Conservation (phyloP, 2,113 vertebrate species). For the Oryzias melastigma region DNA sequence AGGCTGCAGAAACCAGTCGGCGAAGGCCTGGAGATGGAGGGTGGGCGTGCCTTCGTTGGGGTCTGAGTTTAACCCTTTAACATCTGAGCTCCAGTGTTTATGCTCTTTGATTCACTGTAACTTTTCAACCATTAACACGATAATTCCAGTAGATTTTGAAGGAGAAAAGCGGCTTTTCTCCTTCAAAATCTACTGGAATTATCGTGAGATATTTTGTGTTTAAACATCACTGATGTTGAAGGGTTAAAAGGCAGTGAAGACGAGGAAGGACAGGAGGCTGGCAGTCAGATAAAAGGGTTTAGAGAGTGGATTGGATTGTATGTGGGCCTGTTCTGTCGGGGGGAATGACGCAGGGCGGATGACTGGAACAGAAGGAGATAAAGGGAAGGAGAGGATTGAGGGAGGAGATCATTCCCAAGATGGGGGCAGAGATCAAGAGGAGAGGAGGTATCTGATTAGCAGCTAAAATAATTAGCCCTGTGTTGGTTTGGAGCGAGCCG, state of each 20-base stretch:
- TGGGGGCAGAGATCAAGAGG: conserved; percentile 35
- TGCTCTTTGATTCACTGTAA: no score
- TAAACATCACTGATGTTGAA: no score
- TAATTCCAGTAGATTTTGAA: no score
- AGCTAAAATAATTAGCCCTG: conserved; percentile 63
- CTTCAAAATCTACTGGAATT: no score
- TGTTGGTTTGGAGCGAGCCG: conserved; percentile 32
- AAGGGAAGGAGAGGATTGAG: conserved; percentile 36
- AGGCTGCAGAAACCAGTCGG: conserved; percentile 52
- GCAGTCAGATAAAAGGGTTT: conserved; percentile 67
- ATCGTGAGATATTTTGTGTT: no score
- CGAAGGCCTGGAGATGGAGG: conserved; percentile 24
- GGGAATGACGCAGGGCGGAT: conserved; percentile 45
- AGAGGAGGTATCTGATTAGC: conserved; percentile 47
- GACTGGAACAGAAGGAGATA: conserved; percentile 49
- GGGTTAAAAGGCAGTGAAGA: conserved; percentile 10
- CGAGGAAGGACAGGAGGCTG: conserved; percentile 51
- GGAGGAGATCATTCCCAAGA: conserved; percentile 49
- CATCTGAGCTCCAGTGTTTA: no score
- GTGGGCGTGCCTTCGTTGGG: conserved; percentile 12
- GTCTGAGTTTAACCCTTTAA: conserved; percentile 21
- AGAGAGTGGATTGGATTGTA: conserved; percentile 65
- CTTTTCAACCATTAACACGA: no score
- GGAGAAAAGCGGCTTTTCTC: no score
- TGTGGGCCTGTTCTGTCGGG: conserved; percentile 40